phyloP scores from a whole-genome alignment of 2,888 invertebrate genomes.

The Lycaena phlaeas region DNA sequence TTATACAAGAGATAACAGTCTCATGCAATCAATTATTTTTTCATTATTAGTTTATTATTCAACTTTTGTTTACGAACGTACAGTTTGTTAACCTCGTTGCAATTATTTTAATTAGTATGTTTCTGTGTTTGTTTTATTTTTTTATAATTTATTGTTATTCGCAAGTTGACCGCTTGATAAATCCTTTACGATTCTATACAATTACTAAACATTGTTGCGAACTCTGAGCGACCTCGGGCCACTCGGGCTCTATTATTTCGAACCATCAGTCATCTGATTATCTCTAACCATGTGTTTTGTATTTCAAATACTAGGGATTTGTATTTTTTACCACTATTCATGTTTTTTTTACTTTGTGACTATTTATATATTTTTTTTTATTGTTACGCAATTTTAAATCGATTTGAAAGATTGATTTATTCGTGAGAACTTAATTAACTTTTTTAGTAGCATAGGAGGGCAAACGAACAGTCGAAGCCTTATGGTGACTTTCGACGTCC shows the following conservation, averaged over 20 bases:
- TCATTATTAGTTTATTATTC: too few species aligned
- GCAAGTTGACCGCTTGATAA: constrained; percentile 13
- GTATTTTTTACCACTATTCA: too few species aligned
- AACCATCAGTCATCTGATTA: constrained; percentile 13
- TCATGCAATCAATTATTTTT: constrained; percentile 40
- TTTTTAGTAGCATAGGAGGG: too few species aligned
- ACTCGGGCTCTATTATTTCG: constrained; percentile 14
- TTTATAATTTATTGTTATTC: constrained; percentile 32
- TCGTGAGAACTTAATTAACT: too few species aligned
- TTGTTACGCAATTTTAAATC: too few species aligned
- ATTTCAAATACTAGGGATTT: too few species aligned
- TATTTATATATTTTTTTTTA: too few species aligned
- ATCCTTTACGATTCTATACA: constrained; percentile 15
- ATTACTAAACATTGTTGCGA: constrained; percentile 22
- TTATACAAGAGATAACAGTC: too few species aligned
- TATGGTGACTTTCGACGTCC: too few species aligned
- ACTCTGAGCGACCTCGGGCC: constrained; percentile 9
- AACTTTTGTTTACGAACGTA: constrained; percentile 43
- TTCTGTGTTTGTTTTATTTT: constrained; percentile 27
- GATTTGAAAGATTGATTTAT: too few species aligned
- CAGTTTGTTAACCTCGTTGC: constrained; percentile 23
- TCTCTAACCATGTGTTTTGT: constrained; percentile 9
- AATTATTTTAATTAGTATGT: constrained; percentile 42
- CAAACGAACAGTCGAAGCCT: too few species aligned
- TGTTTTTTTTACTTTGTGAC: too few species aligned